A percentile compares a stretch with the other conserved stretches of the same genome.
phyloP scores from a whole-genome alignment of 2,888 invertebrate species.

The Hemaris fuciformis region DNA sequence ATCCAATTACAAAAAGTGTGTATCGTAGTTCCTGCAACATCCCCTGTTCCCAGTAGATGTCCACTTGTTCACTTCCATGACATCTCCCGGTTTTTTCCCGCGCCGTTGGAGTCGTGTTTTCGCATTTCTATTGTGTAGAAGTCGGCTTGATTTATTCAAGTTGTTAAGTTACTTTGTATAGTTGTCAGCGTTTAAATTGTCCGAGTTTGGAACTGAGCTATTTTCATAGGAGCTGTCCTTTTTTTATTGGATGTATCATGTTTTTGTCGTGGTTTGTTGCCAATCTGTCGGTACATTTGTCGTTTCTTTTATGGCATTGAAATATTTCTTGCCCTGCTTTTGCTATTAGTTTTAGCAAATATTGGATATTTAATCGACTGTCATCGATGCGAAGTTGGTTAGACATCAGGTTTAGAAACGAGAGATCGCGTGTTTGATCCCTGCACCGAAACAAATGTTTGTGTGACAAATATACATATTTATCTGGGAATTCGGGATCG shows the following conservation, averaged over 20 bases:
- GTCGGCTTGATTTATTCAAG: constrained; percentile 5
- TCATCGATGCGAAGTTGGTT: no score
- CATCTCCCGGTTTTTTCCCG: neutral
- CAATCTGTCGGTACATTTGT: neutral
- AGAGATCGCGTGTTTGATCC: no score
- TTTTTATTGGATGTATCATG: neutral
- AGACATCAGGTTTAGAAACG: no score
- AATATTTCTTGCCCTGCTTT: no score
- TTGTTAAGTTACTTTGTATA: neutral
- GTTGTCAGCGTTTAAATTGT: constrained; percentile 9
- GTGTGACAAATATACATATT: no score
- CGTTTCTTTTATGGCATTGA: neutral
- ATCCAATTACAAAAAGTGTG: neutral
- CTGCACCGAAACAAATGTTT: no score
- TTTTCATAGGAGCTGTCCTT: neutral
- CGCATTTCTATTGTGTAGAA: constrained; percentile 2
- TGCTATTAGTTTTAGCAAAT: no score
- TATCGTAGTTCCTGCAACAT: neutral
- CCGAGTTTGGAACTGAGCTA: neutral
- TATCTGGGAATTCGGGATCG: no score
- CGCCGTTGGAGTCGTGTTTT: neutral
- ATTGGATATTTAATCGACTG: neutral
- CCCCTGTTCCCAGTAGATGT: neutral
- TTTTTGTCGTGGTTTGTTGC: neutral
- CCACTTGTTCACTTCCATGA: neutral